Conservation (phyloP, 2,797 vertebrate species). For the Melanotaenia boesemani region DNA sequence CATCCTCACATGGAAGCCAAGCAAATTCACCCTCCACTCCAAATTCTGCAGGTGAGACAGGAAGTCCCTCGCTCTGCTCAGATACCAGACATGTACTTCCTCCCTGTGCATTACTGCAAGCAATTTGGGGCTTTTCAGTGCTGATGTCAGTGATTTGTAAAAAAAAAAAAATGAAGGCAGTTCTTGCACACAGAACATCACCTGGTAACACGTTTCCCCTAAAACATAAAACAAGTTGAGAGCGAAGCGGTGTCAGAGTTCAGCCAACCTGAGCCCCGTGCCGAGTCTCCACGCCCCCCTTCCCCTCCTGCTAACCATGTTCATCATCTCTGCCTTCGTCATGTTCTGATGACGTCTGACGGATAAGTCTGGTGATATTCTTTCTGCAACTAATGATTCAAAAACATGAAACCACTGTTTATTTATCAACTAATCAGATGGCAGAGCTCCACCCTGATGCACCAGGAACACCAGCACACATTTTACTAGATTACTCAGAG, state of each 20-base stretch:
- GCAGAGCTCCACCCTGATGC: no score
- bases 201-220: constrained; percentile 11
- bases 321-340: constrained; percentile 47
- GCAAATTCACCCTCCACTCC: constrained; percentile 99
- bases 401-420: no score
- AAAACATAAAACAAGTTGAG: constrained; percentile 9
- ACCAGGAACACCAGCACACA: no score
- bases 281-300: constrained; percentile 64
- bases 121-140: constrained; percentile 41
- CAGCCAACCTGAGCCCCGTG: constrained; percentile 71
- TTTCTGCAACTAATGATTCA: neutral
- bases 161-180: constrained; percentile 37
- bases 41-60: constrained; percentile 98
- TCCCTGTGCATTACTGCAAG: constrained; percentile 62
- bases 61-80: constrained; percentile 71
- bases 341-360: constrained; percentile 17
- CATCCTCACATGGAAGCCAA: constrained; percentile 98
- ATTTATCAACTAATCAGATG: no score
- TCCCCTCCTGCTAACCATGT: constrained; percentile 53
- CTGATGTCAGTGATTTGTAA: constrained; percentile 48
- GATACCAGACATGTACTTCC: constrained; percentile 63
- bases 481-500: no score
- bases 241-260: constrained; percentile 51
- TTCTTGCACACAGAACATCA: constrained; percentile 13
- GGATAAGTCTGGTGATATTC: constrained; percentile 30